Conservation (phyloP, 2,113 vertebrate genomes). For the Scytalopus superciliaris region DNA sequence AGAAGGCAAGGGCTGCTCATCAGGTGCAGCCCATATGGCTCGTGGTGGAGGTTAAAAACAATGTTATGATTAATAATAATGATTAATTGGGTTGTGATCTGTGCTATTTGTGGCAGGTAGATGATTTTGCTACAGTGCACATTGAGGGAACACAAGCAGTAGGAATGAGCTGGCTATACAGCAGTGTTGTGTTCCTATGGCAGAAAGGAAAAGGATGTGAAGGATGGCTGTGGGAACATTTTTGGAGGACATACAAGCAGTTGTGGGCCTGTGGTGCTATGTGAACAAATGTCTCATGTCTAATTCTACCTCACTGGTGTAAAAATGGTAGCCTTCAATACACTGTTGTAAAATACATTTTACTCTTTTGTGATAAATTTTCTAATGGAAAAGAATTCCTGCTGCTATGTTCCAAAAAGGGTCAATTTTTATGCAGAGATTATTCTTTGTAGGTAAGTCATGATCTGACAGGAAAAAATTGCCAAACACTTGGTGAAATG, state of each 20-base stretch:
- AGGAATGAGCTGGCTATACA: neutral
- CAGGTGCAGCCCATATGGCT: rapidly evolving
- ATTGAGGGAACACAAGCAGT: neutral
- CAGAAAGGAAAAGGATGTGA: neutral
- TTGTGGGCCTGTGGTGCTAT: neutral
- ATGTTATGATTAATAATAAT: neutral
- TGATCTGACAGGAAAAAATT: neutral
- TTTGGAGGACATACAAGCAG: neutral
- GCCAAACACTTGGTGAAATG: neutral
- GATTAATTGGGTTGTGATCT: neutral
- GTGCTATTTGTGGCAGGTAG: neutral
- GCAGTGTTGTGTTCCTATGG: rapidly evolving
- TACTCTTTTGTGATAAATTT: neutral
- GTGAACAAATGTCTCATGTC: neutral
- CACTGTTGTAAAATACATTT: neutral
- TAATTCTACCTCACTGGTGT: neutral
- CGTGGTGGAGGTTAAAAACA: neutral
- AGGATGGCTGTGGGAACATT: neutral
- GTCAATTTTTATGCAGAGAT: neutral
- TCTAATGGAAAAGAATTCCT: neutral
- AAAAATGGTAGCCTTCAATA: neutral
- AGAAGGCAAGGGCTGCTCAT: neutral
- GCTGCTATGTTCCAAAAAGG: neutral
- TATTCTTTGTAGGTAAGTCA: neutral
- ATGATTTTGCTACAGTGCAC: rapidly evolving